Evolutionary conservation across 53 echinoderm and acorn worm genomes (phyloP).

Genomic region (Arbacia lixula): DNA sequence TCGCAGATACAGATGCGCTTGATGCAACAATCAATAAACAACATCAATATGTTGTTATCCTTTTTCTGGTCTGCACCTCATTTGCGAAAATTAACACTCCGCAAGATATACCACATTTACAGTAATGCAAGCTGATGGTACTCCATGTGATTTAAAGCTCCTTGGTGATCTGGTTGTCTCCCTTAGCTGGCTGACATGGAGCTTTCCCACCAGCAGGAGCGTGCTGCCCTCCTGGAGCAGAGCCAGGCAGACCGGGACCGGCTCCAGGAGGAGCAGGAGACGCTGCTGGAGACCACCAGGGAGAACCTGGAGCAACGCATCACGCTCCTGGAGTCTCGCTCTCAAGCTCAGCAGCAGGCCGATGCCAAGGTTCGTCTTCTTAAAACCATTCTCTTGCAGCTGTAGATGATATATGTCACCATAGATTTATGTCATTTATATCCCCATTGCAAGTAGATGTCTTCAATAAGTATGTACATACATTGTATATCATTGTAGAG

Average conservation of each 20-base stretch:
- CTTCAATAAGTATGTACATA: background rate
- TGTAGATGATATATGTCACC: background rate
- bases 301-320: constrained; percentile 59
- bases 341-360: constrained; percentile 50
- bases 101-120: too few species aligned
- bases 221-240: constrained; percentile 53
- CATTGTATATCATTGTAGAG: too few species aligned
- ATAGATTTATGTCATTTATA: background rate
- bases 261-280: constrained; percentile 66
- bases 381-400: background rate
- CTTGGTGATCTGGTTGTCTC: too few species aligned
- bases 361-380: constrained; percentile 17
- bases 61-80: too few species aligned
- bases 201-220: constrained; percentile 54
- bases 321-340: constrained; percentile 52
- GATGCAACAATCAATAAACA: too few species aligned
- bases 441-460: background rate
- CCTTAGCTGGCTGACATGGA: constrained; percentile 73
- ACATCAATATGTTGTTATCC: too few species aligned
- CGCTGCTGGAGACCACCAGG: constrained; percentile 50
- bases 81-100: too few species aligned
- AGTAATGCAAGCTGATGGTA: too few species aligned
- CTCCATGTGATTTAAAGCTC: too few species aligned
- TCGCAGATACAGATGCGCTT: too few species aligned
- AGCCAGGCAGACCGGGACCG: constrained; percentile 69